A percentile compares a stretch with the other conserved stretches of the same genome.
phyloP scores from a whole-genome alignment of 2,888 invertebrate species.

The Osedax frankpressi region DNA sequence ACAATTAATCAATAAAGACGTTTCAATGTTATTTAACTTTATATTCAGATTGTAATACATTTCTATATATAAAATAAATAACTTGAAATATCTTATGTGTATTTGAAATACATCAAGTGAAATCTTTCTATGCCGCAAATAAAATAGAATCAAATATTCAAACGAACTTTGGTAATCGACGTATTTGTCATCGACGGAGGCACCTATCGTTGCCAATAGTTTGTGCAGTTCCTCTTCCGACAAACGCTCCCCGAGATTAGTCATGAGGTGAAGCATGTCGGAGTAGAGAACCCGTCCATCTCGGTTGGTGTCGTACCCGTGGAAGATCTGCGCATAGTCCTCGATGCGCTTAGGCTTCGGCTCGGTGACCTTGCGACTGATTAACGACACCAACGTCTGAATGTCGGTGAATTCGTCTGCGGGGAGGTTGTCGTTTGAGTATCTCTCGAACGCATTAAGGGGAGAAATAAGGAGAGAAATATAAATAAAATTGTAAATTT shows the following conservation, averaged over 20 bases:
- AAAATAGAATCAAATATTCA: too few species aligned
- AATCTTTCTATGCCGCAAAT: too few species aligned
- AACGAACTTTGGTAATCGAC: constrained; percentile 28
- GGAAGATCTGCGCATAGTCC: constrained; percentile 26
- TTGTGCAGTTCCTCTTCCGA: constrained; percentile 27
- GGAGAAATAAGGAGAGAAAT: too few species aligned
- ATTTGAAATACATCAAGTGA: too few species aligned
- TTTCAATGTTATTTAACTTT: too few species aligned
- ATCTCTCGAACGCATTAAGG: too few species aligned
- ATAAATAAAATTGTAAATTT: too few species aligned
- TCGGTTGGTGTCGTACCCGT: constrained; percentile 25
- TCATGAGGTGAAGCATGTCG: constrained; percentile 27
- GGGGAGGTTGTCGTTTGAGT: too few species aligned
- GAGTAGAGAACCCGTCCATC: constrained; percentile 22
- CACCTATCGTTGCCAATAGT: constrained; percentile 24
- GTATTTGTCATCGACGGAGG: constrained; percentile 20
- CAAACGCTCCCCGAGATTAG: constrained; percentile 28
- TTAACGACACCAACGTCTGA: constrained; percentile 24
- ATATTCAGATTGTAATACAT: too few species aligned
- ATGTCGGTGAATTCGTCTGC: constrained; percentile 18
- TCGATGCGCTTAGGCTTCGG: constrained; percentile 24
- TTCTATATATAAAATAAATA: too few species aligned
- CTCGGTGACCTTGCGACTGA: constrained; percentile 24
- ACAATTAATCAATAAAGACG: too few species aligned
- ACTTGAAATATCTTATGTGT: too few species aligned